phyloP scores from a whole-genome alignment of 1,140 invertebrate species.

The Hetaerina americana region DNA sequence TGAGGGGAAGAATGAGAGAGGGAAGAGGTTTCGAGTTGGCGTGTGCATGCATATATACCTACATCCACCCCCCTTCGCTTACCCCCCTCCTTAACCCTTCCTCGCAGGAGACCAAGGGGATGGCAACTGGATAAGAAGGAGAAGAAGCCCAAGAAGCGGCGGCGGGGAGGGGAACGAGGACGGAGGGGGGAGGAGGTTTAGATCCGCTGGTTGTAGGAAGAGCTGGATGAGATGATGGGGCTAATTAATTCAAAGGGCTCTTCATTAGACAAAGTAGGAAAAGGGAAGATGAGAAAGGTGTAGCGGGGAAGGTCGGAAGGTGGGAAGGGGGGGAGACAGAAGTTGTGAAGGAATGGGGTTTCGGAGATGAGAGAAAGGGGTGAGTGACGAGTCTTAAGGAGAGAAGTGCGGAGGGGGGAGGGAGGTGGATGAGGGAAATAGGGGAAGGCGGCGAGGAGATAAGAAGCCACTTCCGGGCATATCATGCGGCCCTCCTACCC shows the following conservation, averaged over 20 bases:
- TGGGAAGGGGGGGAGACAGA: neutral
- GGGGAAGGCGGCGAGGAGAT: neutral
- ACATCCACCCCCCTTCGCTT: no score
- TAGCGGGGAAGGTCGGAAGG: neutral
- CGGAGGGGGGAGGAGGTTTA: no score
- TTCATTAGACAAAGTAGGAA: neutral
- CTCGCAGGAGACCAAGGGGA: neutral
- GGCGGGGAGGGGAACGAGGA: no score
- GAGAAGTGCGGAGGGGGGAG: neutral
- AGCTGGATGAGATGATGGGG: neutral
- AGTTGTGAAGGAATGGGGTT: neutral
- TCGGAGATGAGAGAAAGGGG: neutral
- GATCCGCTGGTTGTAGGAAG: neutral
- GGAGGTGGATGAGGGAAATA: neutral
- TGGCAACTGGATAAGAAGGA: neutral
- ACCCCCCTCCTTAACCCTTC: no score
- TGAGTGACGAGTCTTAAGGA: no score
- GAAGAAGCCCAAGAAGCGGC: no score
- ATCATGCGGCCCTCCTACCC: neutral
- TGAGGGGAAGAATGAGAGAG: neutral
- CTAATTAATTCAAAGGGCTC: neutral
- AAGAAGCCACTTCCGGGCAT: neutral
- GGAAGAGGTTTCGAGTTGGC: no score
- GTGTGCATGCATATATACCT: neutral
- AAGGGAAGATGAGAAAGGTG: neutral